phyloP scores from a whole-genome alignment of 2,797 vertebrate genomes.

The Kryptolebias ocellatus region DNA sequence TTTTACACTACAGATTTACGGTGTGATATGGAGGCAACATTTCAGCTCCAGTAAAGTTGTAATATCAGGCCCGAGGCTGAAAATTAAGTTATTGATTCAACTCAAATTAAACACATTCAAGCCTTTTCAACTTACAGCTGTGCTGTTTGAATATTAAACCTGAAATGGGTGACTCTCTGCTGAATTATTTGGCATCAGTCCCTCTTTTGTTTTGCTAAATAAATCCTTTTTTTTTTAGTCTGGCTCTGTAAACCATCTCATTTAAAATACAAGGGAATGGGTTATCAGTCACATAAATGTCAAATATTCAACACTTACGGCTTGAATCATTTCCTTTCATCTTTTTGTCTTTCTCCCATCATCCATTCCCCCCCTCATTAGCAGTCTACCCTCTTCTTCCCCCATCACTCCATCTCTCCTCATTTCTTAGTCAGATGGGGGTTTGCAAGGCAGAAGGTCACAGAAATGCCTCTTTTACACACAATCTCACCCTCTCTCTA shows the following conservation, averaged over 20 bases:
- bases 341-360: constrained; percentile 32
- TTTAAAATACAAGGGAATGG: constrained; percentile 39
- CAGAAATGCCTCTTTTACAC: constrained; percentile 73
- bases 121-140: constrained; percentile 9
- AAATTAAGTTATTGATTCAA: constrained; percentile 17
- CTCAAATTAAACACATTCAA: constrained; percentile 14
- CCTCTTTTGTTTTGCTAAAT: background rate
- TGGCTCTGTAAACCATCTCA: constrained; percentile 15
- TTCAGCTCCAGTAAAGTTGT: constrained; percentile 2
- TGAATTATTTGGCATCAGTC: background rate
- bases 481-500: constrained; percentile 28
- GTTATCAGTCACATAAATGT: constrained; percentile 60
- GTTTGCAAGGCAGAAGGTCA: constrained; percentile 77
- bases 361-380: constrained; percentile 69
- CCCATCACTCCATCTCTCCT: constrained; percentile 71
- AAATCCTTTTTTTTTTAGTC: background rate
- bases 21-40: constrained; percentile 32
- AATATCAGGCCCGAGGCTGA: constrained; percentile 8
- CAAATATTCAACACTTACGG: constrained; percentile 64
- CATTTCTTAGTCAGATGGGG: constrained; percentile 79
- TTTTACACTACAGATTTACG: constrained; percentile 40
- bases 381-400: constrained; percentile 70
- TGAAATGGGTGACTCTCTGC: constrained; percentile 10
- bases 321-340: constrained; percentile 38
- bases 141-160: background rate